These are phyloP conservation scores for Nipponia nippon DNA, from an alignment of 2,113 vertebrate species.

Conservation along the genomic window DNA sequence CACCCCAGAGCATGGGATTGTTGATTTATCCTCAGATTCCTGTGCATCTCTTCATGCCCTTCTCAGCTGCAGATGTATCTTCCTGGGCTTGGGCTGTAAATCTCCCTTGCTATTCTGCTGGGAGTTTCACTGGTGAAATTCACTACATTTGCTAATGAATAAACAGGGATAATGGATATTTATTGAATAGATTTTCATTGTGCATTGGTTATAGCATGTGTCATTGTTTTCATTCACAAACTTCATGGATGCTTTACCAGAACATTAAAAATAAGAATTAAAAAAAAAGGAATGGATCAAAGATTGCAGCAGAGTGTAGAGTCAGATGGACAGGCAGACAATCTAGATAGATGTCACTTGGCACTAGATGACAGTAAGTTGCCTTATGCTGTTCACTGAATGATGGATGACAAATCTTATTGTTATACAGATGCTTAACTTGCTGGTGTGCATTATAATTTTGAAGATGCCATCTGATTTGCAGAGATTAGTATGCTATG, in stretches of 20 bases:
- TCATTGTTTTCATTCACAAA: slow-evolving; percentile 7
- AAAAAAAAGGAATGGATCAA: neutral
- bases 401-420: slow-evolving; percentile 70
- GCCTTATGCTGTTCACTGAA: slow-evolving; percentile 60
- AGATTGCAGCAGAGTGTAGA: slow-evolving; percentile 2
- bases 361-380: slow-evolving; percentile 61
- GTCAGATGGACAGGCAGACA: slow-evolving; percentile 43
- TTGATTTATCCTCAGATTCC: slow-evolving; percentile 13
- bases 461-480: slow-evolving; percentile 70
- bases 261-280: neutral
- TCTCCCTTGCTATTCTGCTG: neutral
- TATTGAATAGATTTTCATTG: neutral
- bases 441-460: slow-evolving; percentile 67
- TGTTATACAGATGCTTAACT: slow-evolving; percentile 74
- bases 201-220: neutral
- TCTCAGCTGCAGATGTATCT: neutral
- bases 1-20: neutral
- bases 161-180: neutral
- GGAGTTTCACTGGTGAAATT: neutral
- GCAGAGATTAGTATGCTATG: slow-evolving; percentile 63
- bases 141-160: neutral
- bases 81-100: neutral
- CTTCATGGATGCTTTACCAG: neutral
- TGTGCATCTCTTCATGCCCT: neutral
- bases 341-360: slow-evolving; percentile 62